Evolutionary conservation across 1,140 invertebrate genomes (phyloP).

Genomic region (Eupristina koningsbergeri): DNA sequence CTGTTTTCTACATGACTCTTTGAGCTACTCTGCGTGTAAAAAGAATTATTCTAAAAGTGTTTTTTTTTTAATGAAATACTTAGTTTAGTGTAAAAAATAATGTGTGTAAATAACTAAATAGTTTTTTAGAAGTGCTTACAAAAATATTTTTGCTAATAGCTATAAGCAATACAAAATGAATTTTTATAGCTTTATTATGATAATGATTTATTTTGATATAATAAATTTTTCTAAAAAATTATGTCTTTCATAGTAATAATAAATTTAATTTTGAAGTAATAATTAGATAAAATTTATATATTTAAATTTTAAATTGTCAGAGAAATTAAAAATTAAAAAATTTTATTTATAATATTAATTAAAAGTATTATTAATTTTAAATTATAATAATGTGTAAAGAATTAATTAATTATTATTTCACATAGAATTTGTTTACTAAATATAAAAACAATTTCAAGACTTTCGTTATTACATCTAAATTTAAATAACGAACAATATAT

Average conservation of each 20-base stretch:
- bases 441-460: too few relatives aligned
- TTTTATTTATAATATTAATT: too few relatives aligned
- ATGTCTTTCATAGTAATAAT: too few relatives aligned
- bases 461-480: too few relatives aligned
- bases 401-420: too few relatives aligned
- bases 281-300: background rate
- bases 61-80: background rate
- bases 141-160: constrained; percentile 2
- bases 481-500: too few relatives aligned
- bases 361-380: too few relatives aligned
- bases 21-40: background rate
- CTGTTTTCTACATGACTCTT: background rate
- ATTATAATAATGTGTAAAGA: too few relatives aligned
- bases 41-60: background rate
- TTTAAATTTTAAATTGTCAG: too few relatives aligned
- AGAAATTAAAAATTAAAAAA: too few relatives aligned
- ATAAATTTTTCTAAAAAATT: background rate
- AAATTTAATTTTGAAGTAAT: too few relatives aligned
- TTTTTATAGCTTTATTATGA: background rate
- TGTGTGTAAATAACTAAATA: background rate
- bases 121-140: background rate
- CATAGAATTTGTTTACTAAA: too few relatives aligned
- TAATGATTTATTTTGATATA: background rate
- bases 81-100: background rate
- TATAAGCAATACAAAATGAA: constrained; percentile 1